Evolutionary conservation across 1,140 invertebrate species (phyloP), one percentile per base, ranked within the genome.

Genomic region (Heliconius eleuchia): DNA sequence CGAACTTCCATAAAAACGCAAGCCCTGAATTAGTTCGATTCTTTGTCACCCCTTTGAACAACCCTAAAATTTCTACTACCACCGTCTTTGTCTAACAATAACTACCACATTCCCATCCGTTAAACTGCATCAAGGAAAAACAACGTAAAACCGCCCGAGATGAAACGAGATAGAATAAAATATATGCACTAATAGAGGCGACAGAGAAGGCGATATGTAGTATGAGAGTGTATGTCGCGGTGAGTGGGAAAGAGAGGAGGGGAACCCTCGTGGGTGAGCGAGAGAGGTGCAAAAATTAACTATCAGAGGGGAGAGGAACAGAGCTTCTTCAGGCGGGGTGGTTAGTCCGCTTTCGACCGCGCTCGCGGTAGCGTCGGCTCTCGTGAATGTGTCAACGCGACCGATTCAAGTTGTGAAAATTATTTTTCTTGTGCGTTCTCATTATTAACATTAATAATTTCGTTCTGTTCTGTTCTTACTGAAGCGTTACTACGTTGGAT

Each of bases 71-170:
- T 92, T 92, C 88, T 92, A 90, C 91, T 92, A 91, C 91, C 88
- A 93, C 93, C 88, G 90, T 94, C 93, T 94, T 94, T 94, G 89
- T 94, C 93, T 94, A 93, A 93, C 92, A 91, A 92, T 92, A 94
- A 93, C 90, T 91, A 93, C 91, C 89, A 93, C 91, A 92, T 93
- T 92, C 88, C 87, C 88, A 92, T 93, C 92, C 91, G 90, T 91
- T 93, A 92, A 94, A 94, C 93, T 94, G 93, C 93, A 94, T 93
- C 91, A 92, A 92, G 91, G 91, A 93, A 93, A 93, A 94, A 93
- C 91, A 92, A 94, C 92, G 88, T 89, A 86, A 92, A 92, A 93
- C 88, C 86, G 84, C 92, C 89, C 86, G 90, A 92, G 93, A 93
- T 94, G 89, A 94, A 94, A 94, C 93, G 93, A 93, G 93, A 94